Evolutionary conservation across 2,797 vertebrate species (phyloP).

Genomic region (Tympanoctomys barrerae): DNA sequence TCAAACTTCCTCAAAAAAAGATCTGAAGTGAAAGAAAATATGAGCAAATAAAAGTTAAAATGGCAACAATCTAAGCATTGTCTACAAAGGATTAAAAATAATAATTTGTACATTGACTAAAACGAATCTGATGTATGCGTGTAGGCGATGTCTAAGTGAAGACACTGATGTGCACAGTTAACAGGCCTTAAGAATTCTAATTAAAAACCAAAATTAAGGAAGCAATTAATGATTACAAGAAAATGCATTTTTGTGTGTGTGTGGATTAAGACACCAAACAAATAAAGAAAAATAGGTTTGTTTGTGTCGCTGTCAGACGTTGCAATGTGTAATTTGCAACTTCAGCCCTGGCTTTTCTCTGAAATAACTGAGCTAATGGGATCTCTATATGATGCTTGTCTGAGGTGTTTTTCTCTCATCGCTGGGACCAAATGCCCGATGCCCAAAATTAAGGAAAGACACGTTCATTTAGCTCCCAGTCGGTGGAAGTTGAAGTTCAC

Average conservation of each 20-base stretch:
- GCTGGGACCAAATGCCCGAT: too few species aligned
- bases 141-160: not conserved
- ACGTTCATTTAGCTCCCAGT: too few species aligned
- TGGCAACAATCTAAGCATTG: not conserved
- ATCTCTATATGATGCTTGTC: not conserved
- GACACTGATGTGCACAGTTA: not conserved
- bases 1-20: not conserved
- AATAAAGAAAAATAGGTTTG: not conserved
- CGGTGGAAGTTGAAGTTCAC: too few species aligned
- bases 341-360: not conserved
- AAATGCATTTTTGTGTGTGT: not conserved
- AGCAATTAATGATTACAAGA: not conserved
- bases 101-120: not conserved
- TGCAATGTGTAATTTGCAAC: not conserved
- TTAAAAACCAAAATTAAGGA: not conserved
- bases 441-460: too few species aligned
- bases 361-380: not conserved
- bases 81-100: not conserved
- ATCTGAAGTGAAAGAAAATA: not conserved
- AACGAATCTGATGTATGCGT: not conserved
- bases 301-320: not conserved
- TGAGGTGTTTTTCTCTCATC: too few species aligned
- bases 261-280: not conserved
- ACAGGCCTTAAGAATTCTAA: not conserved
- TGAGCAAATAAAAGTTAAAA: not conserved